phyloP scores from a whole-genome alignment of 2,888 invertebrate genomes.

The Ischnura elegans region DNA sequence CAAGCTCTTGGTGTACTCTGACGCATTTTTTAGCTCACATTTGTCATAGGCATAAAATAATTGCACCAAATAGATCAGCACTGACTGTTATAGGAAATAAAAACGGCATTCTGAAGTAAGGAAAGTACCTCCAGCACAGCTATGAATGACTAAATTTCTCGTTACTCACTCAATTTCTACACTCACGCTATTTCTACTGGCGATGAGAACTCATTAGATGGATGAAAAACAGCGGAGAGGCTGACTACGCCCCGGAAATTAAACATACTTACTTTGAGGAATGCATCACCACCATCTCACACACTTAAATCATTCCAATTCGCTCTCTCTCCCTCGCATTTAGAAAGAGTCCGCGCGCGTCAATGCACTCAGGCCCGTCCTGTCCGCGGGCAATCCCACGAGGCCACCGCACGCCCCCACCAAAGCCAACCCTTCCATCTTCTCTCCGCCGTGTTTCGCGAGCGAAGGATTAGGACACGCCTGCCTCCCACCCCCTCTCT shows the following conservation, averaged over 20 bases:
- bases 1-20: too few species aligned
- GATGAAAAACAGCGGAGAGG: not conserved
- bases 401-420: not conserved
- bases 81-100: too few species aligned
- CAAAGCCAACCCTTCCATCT: slow-evolving; percentile 30
- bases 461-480: not conserved
- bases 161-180: too few species aligned
- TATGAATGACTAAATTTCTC: too few species aligned
- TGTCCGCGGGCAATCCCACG: not conserved
- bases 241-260: not conserved
- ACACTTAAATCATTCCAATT: slow-evolving; percentile 1
- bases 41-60: too few species aligned
- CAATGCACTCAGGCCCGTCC: slow-evolving; percentile 9
- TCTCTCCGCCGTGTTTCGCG: not conserved
- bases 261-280: not conserved
- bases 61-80: too few species aligned
- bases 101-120: too few species aligned
- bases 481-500: not conserved
- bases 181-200: not conserved
- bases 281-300: not conserved
- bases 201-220: not conserved
- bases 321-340: not conserved
- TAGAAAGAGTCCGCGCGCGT: not conserved
- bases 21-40: too few species aligned
- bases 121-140: too few species aligned